Conservation (phyloP, 2,797 vertebrate species). For the Parotocinclus haroldoi region DNA sequence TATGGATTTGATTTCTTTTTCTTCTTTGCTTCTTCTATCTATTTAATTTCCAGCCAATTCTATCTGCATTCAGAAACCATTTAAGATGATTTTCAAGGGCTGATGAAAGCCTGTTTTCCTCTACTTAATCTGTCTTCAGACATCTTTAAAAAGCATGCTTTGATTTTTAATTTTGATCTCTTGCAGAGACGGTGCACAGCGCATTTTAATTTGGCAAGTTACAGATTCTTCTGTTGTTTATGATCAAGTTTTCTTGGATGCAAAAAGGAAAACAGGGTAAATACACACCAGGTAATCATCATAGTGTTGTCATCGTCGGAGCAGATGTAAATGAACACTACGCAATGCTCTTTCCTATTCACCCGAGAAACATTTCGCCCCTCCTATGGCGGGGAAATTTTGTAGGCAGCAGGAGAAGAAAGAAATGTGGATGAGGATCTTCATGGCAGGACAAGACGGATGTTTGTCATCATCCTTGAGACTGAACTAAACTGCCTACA, state of each 20-base stretch:
- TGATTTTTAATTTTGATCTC: constrained; percentile 70
- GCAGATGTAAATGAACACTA: constrained; percentile 24
- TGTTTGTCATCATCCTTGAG: constrained; percentile 29
- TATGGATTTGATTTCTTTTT: constrained; percentile 68
- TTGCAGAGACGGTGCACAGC: constrained; percentile 63
- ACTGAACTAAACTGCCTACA: constrained; percentile 14
- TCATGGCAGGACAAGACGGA: constrained; percentile 20
- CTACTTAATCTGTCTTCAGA: constrained; percentile 73
- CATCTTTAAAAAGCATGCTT: constrained; percentile 75
- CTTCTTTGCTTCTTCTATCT: constrained; percentile 74
- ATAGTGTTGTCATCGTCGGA: constrained; percentile 1
- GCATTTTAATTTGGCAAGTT: constrained; percentile 62
- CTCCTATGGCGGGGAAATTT: constrained; percentile 37
- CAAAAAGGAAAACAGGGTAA: constrained; percentile 53
- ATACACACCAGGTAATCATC: constrained; percentile 43
- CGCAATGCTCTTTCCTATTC: constrained; percentile 23
- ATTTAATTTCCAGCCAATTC: constrained; percentile 76
- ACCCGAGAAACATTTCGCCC: constrained; percentile 30
- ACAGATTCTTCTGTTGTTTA: constrained; percentile 31
- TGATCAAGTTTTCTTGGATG: constrained; percentile 46
- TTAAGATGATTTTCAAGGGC: constrained; percentile 71
- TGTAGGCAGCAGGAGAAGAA: constrained; percentile 3
- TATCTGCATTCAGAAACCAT: constrained; percentile 78
- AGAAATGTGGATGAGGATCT: constrained; percentile 2
- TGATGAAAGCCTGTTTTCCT: constrained; percentile 78